Evolutionary conservation across 2,113 vertebrate species (phyloP).

Genomic region (Tor tambroides): DNA sequence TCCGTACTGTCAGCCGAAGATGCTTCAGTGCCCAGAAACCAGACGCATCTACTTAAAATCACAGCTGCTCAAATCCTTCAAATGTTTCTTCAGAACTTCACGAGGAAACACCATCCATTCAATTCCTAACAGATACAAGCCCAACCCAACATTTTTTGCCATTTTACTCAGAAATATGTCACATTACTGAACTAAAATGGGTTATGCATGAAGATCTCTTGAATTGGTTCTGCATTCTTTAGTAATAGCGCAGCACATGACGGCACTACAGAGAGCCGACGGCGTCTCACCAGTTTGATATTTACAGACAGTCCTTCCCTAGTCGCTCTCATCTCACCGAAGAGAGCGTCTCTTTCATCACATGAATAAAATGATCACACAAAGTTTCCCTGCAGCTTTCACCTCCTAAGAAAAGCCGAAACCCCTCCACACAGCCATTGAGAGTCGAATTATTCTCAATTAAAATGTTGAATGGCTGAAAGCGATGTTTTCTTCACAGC

Average conservation of each 20-base stretch:
- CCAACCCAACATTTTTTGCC: neutral
- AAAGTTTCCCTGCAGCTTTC: neutral
- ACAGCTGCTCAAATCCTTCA: neutral
- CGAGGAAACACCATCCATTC: neutral
- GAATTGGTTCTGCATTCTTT: neutral
- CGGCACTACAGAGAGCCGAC: neutral
- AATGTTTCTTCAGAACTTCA: neutral
- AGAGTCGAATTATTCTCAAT: constrained; percentile 15
- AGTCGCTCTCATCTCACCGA: constrained; percentile 2
- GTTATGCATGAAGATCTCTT: neutral
- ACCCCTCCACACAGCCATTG: neutral
- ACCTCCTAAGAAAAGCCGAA: constrained; percentile 1
- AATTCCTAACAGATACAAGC: neutral
- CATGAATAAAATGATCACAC: neutral
- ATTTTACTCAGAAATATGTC: neutral
- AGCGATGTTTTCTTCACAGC: constrained; percentile 18
- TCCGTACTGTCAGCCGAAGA: neutral
- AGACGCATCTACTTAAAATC: neutral
- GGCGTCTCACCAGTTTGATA: neutral
- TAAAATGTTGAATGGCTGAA: constrained; percentile 21
- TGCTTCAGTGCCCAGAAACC: constrained; percentile 5
- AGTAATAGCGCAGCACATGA: neutral
- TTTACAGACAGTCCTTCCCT: neutral
- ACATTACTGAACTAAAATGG: neutral
- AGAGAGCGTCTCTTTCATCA: neutral